phyloP scores from a whole-genome alignment of 2,888 invertebrate species.

The Cremastobaeus sp. region DNA sequence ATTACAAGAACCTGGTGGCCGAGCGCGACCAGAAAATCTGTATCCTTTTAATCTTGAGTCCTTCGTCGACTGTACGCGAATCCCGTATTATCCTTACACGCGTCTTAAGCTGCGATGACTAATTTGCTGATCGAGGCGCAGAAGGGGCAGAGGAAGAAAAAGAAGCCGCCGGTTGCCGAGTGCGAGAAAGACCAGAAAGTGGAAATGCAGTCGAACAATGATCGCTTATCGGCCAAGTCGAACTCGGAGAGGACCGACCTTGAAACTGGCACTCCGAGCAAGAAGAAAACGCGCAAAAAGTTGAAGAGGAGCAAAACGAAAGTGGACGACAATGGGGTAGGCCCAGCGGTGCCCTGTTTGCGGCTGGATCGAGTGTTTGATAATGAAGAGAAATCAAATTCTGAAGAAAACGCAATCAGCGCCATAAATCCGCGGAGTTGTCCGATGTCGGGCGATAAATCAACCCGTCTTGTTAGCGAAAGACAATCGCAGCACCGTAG shows the following conservation, averaged over 20 bases:
- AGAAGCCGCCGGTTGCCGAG: conserved; percentile 9
- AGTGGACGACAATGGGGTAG: conserved; percentile 39
- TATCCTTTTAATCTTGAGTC: conserved; percentile 70
- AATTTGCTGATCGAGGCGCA: conserved; percentile 59
- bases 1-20: conserved; percentile 71
- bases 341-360: conserved; percentile 29
- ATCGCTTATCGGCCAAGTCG: conserved; percentile 2
- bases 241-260: conserved; percentile 11
- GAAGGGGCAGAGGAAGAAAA: conserved; percentile 33
- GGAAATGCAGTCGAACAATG: conserved; percentile 15
- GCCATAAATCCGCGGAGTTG: conserved; percentile 30
- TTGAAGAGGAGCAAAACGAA: conserved; percentile 31
- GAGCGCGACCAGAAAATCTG: conserved; percentile 77
- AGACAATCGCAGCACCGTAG: conserved; percentile 6
- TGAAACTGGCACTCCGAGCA: conserved; percentile 13
- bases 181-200: conserved; percentile 2
- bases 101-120: conserved; percentile 62
- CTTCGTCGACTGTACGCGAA: neutral
- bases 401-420: conserved; percentile 26
- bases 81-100: conserved; percentile 17
- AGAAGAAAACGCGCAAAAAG: conserved; percentile 53
- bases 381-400: conserved; percentile 46
- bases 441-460: conserved; percentile 22
- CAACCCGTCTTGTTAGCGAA: conserved; percentile 28
- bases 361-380: conserved; percentile 27